Percentiles rank a stretch among this genome's conserved stretches.
phyloP scores from a whole-genome alignment of 2,797 vertebrate species.

The Amphiprion clarkii region DNA sequence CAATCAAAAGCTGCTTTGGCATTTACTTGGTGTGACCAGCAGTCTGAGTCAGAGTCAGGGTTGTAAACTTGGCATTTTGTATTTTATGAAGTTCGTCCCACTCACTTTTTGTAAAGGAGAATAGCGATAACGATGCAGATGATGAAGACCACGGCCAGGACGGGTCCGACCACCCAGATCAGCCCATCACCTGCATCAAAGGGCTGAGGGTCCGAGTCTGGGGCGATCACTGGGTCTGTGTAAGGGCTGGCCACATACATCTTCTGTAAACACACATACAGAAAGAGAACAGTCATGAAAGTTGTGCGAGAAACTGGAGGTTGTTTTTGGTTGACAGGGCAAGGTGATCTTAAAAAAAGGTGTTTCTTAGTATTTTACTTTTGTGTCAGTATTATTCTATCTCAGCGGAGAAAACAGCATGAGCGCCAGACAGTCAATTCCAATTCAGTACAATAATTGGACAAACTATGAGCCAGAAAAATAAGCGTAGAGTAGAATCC shows the following conservation, averaged over 20 bases:
- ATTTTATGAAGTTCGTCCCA: slow-evolving; percentile 32
- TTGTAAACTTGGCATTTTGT: slow-evolving; percentile 32
- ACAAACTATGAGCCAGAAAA: background rate
- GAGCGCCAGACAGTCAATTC: background rate
- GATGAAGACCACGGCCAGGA: slow-evolving; percentile 97
- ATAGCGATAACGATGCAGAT: slow-evolving; percentile 99
- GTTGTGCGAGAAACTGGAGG: background rate
- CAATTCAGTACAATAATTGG: background rate
- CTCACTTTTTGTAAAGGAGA: slow-evolving; percentile 98
- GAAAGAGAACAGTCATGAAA: slow-evolving; percentile 21
- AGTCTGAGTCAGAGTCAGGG: slow-evolving; percentile 15
- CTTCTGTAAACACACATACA: slow-evolving; percentile 78
- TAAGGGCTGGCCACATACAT: slow-evolving; percentile 96
- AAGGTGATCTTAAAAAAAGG: background rate
- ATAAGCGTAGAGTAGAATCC: background rate
- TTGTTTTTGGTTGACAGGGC: background rate
- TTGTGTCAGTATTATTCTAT: background rate
- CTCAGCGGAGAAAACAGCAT: background rate
- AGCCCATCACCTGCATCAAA: slow-evolving; percentile 95
- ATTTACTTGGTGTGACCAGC: slow-evolving; percentile 33
- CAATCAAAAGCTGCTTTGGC: slow-evolving; percentile 40
- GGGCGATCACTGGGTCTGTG: slow-evolving; percentile 93
- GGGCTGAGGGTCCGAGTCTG: slow-evolving; percentile 94
- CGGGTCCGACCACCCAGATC: slow-evolving; percentile 98
- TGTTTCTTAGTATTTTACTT: background rate